Percentiles rank a stretch among this genome's conserved stretches.
phyloP scores from a whole-genome alignment of 1,140 invertebrate genomes.

The Acromyrmex heyeri region DNA sequence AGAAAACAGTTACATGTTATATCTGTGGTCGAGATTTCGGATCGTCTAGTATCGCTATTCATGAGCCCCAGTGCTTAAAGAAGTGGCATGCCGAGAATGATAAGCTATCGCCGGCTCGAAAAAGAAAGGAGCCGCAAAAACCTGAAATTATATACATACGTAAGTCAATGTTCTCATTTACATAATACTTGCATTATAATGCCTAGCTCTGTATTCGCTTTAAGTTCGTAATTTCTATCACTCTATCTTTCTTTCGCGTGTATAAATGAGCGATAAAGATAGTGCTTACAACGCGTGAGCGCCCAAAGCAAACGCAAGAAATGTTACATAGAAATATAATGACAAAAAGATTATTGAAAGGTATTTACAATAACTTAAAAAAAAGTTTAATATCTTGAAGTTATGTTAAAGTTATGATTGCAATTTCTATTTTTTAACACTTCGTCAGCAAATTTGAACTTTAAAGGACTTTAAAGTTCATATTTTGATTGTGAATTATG shows the following conservation, averaged over 20 bases:
- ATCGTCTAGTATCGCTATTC: conserved; percentile 90
- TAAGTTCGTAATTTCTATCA: no score
- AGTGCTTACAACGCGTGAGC: no score
- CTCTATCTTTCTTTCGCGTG: no score
- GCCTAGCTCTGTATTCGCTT: no score
- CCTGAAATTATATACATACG: conserved; percentile 88
- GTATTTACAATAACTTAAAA: background rate
- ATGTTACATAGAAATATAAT: conserved; percentile 9
- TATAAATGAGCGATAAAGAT: no score
- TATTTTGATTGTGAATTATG: no score
- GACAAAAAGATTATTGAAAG: background rate
- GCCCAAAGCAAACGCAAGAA: no score
- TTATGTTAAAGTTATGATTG: background rate
- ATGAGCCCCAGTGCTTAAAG: conserved; percentile 92
- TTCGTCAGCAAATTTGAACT: no score
- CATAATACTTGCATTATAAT: background rate
- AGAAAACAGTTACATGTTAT: conserved; percentile 88
- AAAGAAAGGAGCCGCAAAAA: conserved; percentile 88
- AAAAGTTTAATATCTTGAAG: background rate
- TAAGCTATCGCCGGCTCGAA: conserved; percentile 88
- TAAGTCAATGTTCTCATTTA: conserved; percentile 76
- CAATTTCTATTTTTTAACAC: background rate
- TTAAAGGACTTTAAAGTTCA: no score
- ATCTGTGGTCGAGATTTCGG: conserved; percentile 92
- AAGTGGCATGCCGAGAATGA: conserved; percentile 92